Evolutionary conservation across 1,140 invertebrate species (phyloP).

Genomic region (Drosophila kohkoa): DNA sequence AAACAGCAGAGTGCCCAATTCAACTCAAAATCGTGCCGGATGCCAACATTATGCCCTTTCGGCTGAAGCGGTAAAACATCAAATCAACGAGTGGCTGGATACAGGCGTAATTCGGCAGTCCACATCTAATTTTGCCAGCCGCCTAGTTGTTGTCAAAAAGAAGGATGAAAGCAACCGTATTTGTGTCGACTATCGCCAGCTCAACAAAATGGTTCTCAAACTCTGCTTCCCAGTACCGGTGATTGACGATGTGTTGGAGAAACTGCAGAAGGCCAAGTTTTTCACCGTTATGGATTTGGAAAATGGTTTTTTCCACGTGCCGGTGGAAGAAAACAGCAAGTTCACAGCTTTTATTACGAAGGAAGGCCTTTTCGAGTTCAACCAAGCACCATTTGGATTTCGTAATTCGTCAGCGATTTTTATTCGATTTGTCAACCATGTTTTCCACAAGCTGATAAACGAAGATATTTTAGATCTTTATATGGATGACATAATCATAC

Average conservation of each 20-base stretch:
- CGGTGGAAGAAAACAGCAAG: not conserved
- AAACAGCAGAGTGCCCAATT: no score
- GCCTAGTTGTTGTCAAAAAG: slow-evolving; percentile 3
- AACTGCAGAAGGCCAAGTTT: slow-evolving; percentile 1
- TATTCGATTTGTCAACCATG: no score
- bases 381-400: no score
- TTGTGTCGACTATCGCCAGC: slow-evolving; percentile 5
- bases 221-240: slow-evolving; percentile 4
- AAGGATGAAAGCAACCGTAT: not conserved
- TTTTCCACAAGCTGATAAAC: no score
- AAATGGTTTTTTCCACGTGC: slow-evolving; percentile 2
- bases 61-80: no score
- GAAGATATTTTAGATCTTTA: not conserved
- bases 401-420: no score
- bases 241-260: slow-evolving; percentile 3
- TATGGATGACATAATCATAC: not conserved
- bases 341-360: not conserved
- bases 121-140: slow-evolving; percentile 9
- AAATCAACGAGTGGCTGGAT: no score
- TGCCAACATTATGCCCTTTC: no score
- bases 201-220: slow-evolving; percentile 15
- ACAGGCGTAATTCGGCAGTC: no score
- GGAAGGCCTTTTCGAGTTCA: not conserved
- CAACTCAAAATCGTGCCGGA: no score
- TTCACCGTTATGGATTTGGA: slow-evolving; percentile 8